Evolutionary conservation across 1,140 invertebrate species (phyloP).

Genomic region (Sycophaga agraensis): DNA sequence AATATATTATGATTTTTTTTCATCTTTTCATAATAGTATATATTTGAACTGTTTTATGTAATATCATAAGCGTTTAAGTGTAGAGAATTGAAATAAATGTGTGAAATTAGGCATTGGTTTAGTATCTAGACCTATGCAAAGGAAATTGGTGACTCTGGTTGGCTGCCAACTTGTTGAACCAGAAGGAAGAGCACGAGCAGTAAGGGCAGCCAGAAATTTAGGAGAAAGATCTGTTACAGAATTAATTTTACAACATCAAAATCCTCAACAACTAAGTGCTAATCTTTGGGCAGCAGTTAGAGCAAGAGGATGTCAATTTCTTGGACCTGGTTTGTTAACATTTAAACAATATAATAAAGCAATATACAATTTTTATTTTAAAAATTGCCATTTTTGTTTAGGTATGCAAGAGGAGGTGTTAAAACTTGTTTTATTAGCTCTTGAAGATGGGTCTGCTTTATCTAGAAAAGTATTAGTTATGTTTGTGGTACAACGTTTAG

Average conservation of each 20-base stretch:
- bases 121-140: conserved; percentile 90
- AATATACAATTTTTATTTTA: conserved; percentile 15
- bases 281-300: conserved; percentile 97
- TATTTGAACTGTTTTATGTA: too few relatives aligned
- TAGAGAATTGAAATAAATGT: too few relatives aligned
- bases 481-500: conserved; percentile 96
- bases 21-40: too few relatives aligned
- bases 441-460: conserved; percentile 95
- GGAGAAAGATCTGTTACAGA: conserved; percentile 95
- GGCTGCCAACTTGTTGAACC: conserved; percentile 91
- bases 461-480: conserved; percentile 97
- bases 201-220: conserved; percentile 83
- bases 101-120: conserved; percentile 50
- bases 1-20: too few relatives aligned
- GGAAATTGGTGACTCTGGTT: conserved; percentile 88
- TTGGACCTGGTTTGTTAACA: conserved; percentile 78
- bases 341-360: background rate
- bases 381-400: background rate
- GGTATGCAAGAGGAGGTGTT: conserved; percentile 97
- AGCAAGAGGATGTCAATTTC: conserved; percentile 95
- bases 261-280: conserved; percentile 86
- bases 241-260: conserved; percentile 91
- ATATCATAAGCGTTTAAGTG: too few relatives aligned
- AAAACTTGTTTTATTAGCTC: conserved; percentile 87
- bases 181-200: conserved; percentile 78